A percentile compares a stretch with the other conserved stretches of the same genome.
Evolutionary conservation across 2,113 vertebrate genomes (phyloP).

Genomic region (Promerops cafer): DNA sequence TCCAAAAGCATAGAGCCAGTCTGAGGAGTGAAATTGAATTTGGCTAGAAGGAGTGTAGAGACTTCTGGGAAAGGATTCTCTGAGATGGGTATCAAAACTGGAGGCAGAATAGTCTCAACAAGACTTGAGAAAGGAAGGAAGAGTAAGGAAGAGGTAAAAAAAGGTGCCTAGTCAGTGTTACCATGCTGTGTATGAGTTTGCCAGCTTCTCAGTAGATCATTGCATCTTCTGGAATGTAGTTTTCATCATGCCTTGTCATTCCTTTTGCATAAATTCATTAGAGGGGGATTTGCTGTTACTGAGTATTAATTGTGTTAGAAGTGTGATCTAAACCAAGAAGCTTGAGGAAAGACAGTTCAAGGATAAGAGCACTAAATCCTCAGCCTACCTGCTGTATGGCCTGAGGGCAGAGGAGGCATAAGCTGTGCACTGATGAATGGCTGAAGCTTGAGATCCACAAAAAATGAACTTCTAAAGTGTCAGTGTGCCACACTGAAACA

Average conservation of each 20-base stretch:
- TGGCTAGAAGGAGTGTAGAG: not conserved
- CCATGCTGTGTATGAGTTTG: not conserved
- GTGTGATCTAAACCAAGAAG: not conserved
- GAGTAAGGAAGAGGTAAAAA: not conserved
- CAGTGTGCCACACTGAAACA: not conserved
- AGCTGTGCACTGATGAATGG: not conserved
- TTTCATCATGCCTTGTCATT: not conserved
- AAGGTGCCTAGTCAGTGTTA: not conserved
- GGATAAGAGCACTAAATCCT: not conserved
- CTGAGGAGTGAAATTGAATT: not conserved
- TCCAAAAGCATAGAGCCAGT: not conserved
- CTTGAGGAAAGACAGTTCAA: not conserved
- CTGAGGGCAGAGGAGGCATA: not conserved
- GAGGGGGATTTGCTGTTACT: not conserved
- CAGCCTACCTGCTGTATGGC: not conserved
- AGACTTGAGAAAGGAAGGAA: not conserved
- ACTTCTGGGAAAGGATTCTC: not conserved
- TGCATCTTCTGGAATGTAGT: slow-evolving; percentile 7
- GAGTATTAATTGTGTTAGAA: not conserved
- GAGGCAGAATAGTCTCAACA: not conserved
- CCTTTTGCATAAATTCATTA: slow-evolving; percentile 8
- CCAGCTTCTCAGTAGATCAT: not conserved
- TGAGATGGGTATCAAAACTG: not conserved
- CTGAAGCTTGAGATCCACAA: not conserved
- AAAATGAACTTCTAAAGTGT: not conserved